Conservation (phyloP, 2,888 invertebrate genomes). For the Argyresthia albistria region DNA sequence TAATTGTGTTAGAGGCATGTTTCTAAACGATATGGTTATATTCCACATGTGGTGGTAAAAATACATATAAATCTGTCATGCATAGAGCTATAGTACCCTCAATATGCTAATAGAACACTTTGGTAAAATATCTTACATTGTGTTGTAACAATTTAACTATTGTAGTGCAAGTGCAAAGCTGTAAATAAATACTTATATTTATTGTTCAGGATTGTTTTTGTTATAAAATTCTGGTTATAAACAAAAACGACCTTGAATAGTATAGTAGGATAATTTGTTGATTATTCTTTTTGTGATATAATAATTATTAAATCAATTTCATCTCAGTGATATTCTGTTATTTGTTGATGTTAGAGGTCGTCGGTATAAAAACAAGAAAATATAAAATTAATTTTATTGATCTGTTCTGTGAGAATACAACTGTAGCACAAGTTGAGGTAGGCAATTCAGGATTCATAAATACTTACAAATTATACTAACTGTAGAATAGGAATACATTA, state of each 20-base stretch:
- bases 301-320: conserved; percentile 23
- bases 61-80: too few relatives aligned
- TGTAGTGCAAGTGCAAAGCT: not conserved
- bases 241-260: not conserved
- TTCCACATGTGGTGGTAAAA: not conserved
- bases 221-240: not conserved
- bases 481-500: too few relatives aligned
- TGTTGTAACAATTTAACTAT: not conserved
- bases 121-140: not conserved
- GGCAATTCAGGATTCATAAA: too few relatives aligned
- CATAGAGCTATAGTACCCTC: not conserved
- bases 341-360: conserved; percentile 9
- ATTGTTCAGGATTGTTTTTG: conserved; percentile 1
- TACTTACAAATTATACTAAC: too few relatives aligned
- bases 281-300: conserved; percentile 49
- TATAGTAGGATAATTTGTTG: conserved; percentile 31
- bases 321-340: conserved; percentile 19
- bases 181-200: not conserved
- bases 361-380: too few relatives aligned
- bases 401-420: too few relatives aligned
- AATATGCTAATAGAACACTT: not conserved
- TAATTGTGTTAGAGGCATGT: too few relatives aligned
- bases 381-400: too few relatives aligned
- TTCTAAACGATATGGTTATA: not conserved
- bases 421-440: too few relatives aligned